Percentiles rank a stretch among this genome's conserved stretches.
Conservation (phyloP, 2,888 invertebrate species). For the Archips xylosteana region DNA sequence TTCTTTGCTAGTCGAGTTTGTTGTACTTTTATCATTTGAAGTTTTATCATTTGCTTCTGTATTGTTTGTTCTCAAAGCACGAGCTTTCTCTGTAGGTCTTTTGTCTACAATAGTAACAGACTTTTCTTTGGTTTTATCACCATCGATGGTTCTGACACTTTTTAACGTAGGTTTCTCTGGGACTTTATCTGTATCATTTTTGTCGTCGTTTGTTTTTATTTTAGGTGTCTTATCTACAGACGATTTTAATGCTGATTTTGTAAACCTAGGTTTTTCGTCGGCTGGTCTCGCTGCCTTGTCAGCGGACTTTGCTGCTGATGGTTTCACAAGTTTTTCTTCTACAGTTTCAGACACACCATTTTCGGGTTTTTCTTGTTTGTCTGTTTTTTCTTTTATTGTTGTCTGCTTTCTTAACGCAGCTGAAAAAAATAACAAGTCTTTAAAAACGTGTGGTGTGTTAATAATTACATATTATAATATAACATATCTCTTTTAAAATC, state of each 20-base stretch:
- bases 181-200: conserved; percentile 53
- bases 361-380: conserved; percentile 62
- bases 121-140: conserved; percentile 77
- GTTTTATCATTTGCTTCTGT: conserved; percentile 49
- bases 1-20: conserved; percentile 49
- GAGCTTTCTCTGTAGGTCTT: conserved; percentile 60
- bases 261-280: conserved; percentile 49
- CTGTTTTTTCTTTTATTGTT: conserved; percentile 69
- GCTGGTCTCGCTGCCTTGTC: conserved; percentile 61
- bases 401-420: conserved; percentile 78
- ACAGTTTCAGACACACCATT: conserved; percentile 69
- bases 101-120: conserved; percentile 77
- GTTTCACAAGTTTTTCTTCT: conserved; percentile 77
- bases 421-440: conserved; percentile 55
- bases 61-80: conserved; percentile 47
- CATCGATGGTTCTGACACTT: conserved; percentile 77
- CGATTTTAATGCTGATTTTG: conserved; percentile 46
- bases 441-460: neutral
- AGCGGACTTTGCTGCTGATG: conserved; percentile 68
- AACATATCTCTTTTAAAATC: neutral
- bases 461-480: no score
- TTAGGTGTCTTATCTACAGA: conserved; percentile 55
- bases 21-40: conserved; percentile 51
- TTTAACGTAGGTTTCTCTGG: conserved; percentile 68
- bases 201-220: conserved; percentile 42